Evolutionary conservation across 1,140 invertebrate species (phyloP).

Genomic region (Pomacea maculata): DNA sequence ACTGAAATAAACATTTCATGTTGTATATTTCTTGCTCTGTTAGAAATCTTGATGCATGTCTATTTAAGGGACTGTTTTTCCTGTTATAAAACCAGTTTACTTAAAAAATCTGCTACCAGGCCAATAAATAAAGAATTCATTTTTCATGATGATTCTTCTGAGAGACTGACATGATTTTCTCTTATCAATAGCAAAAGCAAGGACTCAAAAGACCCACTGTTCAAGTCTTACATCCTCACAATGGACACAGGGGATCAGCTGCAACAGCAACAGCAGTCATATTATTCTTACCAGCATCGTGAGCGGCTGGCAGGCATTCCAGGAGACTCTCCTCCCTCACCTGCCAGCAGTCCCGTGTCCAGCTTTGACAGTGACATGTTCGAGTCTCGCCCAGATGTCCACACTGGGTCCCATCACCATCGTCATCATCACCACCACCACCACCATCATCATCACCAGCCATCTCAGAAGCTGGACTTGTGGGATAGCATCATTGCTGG

Average conservation of each 20-base stretch:
- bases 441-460: slow-evolving; percentile 13
- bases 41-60: no score
- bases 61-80: no score
- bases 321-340: slow-evolving; percentile 29
- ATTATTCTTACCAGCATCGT: slow-evolving; percentile 3
- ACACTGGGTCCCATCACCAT: neutral
- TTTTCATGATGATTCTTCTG: no score
- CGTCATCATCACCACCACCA: slow-evolving; percentile 17
- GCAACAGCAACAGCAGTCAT: slow-evolving; percentile 8
- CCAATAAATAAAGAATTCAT: no score
- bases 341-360: slow-evolving; percentile 43
- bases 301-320: neutral
- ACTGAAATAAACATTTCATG: no score
- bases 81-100: no score
- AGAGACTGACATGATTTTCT: no score
- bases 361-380: slow-evolving; percentile 47
- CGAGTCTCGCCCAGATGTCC: neutral
- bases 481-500: slow-evolving; percentile 11
- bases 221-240: slow-evolving; percentile 51
- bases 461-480: slow-evolving; percentile 4
- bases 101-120: no score
- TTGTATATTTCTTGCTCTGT: no score
- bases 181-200: slow-evolving; percentile 35
- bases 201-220: slow-evolving; percentile 41
- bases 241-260: slow-evolving; percentile 42